Evolutionary conservation across 37 sponge, comb jelly and placozoan genomes (phyloP).

Genomic region (Tethya wilhelma): DNA sequence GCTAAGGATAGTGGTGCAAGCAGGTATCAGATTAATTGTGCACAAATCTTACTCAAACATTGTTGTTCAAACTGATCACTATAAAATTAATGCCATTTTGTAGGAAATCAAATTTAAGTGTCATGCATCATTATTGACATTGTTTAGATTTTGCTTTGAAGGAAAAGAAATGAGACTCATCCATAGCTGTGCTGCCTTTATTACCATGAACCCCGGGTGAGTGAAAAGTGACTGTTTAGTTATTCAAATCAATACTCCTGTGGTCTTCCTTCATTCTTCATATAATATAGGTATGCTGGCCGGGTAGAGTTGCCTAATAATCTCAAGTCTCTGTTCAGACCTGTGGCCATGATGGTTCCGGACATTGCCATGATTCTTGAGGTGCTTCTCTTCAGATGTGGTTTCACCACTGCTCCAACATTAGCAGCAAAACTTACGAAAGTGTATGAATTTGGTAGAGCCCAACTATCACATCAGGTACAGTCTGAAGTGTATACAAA

Average conservation of each 20-base stretch:
- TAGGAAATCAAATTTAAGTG: not conserved
- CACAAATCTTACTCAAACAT: not conserved
- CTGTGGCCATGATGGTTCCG: constrained; percentile 82
- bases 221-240: too few relatives aligned
- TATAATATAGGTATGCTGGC: constrained; percentile 50
- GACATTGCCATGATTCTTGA: constrained; percentile 69
- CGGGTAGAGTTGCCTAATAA: constrained; percentile 78
- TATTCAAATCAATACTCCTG: too few relatives aligned
- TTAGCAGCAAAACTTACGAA: constrained; percentile 71
- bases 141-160: constrained; percentile 73
- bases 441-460: constrained; percentile 54
- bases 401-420: constrained; percentile 67
- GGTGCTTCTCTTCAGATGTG: constrained; percentile 72
- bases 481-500: not conserved
- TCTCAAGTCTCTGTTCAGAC: constrained; percentile 74
- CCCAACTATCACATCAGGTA: constrained; percentile 72
- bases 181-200: constrained; percentile 67
- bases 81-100: not conserved
- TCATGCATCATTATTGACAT: not conserved
- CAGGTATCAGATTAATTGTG: not conserved
- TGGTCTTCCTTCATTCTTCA: not conserved
- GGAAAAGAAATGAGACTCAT: constrained; percentile 68
- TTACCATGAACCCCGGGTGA: constrained; percentile 90
- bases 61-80: not conserved
- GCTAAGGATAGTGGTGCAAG: constrained; percentile 54